Evolutionary conservation across 2,888 invertebrate species (phyloP).

Genomic region (Spodoptera littoralis): DNA sequence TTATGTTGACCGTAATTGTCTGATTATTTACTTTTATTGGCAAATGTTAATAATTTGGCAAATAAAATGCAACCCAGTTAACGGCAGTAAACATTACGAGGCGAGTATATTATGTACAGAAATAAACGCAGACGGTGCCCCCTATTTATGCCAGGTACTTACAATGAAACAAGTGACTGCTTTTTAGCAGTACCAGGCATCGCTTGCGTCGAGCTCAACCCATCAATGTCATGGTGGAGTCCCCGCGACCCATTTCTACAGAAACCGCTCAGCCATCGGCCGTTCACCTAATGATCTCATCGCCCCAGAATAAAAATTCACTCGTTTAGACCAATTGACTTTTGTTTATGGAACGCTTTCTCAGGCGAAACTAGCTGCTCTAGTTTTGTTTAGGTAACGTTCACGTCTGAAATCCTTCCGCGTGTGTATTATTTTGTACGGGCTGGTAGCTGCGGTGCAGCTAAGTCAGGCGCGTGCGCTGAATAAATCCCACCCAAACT

Average conservation of each 20-base stretch:
- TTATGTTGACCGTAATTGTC: constrained; percentile 22
- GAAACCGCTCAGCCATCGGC: constrained; percentile 70
- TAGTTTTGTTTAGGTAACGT: constrained; percentile 71
- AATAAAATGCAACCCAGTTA: constrained; percentile 20
- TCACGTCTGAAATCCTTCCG: constrained; percentile 67
- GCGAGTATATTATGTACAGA: neutral
- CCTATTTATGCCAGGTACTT: constrained; percentile 23
- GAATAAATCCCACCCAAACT: constrained; percentile 33
- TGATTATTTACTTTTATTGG: constrained; percentile 24
- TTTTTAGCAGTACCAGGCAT: constrained; percentile 42
- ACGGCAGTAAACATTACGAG: constrained; percentile 20
- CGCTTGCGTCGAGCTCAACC: constrained; percentile 44
- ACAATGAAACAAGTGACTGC: constrained; percentile 42
- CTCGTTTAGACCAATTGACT: constrained; percentile 84
- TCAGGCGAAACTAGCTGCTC: constrained; percentile 77
- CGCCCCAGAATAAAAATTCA: constrained; percentile 84
- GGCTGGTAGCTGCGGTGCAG: constrained; percentile 20
- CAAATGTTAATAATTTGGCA: constrained; percentile 34
- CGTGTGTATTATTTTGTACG: constrained; percentile 31
- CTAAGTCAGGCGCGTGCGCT: constrained; percentile 15
- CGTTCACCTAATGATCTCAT: constrained; percentile 87
- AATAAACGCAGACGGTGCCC: constrained; percentile 28
- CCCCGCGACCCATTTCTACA: constrained; percentile 79
- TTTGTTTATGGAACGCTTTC: constrained; percentile 83
- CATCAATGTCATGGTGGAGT: constrained; percentile 81